Evolutionary conservation across 2,113 vertebrate species (phyloP), one percentile per base, ranked within the genome.

Genomic region (Tichodroma muraria): DNA sequence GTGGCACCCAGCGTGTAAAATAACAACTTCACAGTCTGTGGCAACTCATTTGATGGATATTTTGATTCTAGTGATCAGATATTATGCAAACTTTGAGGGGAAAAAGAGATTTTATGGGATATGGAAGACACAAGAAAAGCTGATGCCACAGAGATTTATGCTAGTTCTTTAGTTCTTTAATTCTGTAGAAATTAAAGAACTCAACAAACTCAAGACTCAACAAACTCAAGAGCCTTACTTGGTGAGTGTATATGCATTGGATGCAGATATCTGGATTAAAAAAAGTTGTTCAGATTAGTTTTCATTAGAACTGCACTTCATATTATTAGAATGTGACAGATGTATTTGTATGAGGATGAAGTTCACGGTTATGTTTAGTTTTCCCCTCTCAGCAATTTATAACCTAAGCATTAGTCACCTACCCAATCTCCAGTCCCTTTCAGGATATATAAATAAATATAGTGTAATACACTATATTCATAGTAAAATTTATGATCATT

Each of bases 341-440:
- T 96, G 80, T 69, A 49, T 87, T 70, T 70, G 53, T 50, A 25
- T 75, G 68, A 81, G 64, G 45, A 68, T 21, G 45, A 91, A 75
- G 53, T 66, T 87, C 38, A 69, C 50, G 72, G 69, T 52, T 75
- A 56, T 12, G 30, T 82, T 96, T 72, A 40, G 69, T 59, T 93
- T 88, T 94, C 52, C 80, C 61, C 44, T 85, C 52, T 80, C 89
- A 73, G 52, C 42, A 93, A 95, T 95, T 92, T 85, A 30, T 87
- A 90, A 70, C 76, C 70, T 22, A 19, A 37, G 52, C 44, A 76
- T 97, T 93, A 93, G 69, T 96, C 92, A 95, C 59, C 89, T 85
- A 85, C 52, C 81, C 80, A 95, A 96, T 97, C 80, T 92, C 50
- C 66, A 82, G 73, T 66, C n/a, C 64, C 53, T 84, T 81, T 72